Evolutionary conservation across 2,797 vertebrate species (phyloP).

Genomic region (Hemibagrus guttatus): DNA sequence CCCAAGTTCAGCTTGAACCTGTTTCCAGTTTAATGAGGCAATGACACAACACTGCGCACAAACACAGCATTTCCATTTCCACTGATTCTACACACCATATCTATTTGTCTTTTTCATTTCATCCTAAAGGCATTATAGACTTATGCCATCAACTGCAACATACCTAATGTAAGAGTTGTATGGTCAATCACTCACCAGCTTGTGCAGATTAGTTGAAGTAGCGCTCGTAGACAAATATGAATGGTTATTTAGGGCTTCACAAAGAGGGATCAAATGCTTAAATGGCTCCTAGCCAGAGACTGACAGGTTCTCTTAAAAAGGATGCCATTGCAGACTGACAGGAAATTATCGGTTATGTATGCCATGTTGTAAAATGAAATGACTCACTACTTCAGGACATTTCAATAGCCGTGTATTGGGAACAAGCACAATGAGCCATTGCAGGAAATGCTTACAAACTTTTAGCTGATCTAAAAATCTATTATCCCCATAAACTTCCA

Average conservation of each 20-base stretch:
- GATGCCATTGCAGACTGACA: slow-evolving; percentile 21
- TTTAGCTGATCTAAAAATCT: slow-evolving; percentile 20
- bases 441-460: background rate
- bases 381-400: slow-evolving; percentile 14
- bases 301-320: slow-evolving; percentile 18
- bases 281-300: slow-evolving; percentile 12
- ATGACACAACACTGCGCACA: background rate
- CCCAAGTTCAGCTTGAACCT: background rate
- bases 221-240: background rate
- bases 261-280: slow-evolving; percentile 18
- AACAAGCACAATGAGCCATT: slow-evolving; percentile 14
- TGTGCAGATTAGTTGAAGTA: background rate
- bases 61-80: background rate
- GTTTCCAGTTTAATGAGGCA: background rate
- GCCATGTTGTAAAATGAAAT: slow-evolving; percentile 10
- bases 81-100: background rate
- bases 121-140: background rate
- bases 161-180: background rate
- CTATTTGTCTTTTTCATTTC: background rate
- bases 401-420: background rate
- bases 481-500: background rate
- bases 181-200: background rate
- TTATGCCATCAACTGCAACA: background rate
- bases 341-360: slow-evolving; percentile 21
- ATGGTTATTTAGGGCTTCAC: slow-evolving; percentile 10